phyloP scores from a whole-genome alignment of 2,888 invertebrate species.

The Archaeoteleia sp. region DNA sequence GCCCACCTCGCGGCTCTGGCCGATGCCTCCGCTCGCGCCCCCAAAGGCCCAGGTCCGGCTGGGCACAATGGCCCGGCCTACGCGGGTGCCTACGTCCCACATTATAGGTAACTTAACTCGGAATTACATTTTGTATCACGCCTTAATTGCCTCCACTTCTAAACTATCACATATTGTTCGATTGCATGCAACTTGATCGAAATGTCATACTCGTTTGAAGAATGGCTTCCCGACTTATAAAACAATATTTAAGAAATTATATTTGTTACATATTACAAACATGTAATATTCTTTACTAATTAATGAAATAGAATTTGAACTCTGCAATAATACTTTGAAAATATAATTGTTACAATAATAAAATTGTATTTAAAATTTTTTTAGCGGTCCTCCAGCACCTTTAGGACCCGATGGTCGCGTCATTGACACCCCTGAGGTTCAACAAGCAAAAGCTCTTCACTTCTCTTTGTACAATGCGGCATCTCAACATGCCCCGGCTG shows the following conservation, averaged over 20 bases:
- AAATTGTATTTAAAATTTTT: not conserved
- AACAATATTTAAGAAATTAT: no score
- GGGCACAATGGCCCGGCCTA: conserved; percentile 42
- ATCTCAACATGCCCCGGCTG: conserved; percentile 58
- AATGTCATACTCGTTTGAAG: conserved; percentile 13
- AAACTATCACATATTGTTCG: not conserved
- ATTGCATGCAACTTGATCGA: conserved; percentile 7
- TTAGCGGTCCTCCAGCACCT: conserved; percentile 72
- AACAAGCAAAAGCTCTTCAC: conserved; percentile 72
- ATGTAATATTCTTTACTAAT: no score
- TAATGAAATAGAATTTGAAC: no score
- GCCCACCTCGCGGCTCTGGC: conserved; percentile 56
- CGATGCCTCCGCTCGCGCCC: conserved; percentile 71
- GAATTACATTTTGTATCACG: conserved; percentile 3
- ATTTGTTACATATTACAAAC: no score
- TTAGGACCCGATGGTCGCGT: conserved; percentile 71
- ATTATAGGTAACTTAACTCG: conserved; percentile 39
- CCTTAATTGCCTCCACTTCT: conserved; percentile 21
- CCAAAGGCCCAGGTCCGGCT: conserved; percentile 38
- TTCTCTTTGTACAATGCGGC: conserved; percentile 70
- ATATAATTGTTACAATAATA: not conserved
- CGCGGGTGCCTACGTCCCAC: conserved; percentile 43
- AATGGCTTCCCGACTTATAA: no score
- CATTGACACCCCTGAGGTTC: conserved; percentile 73
- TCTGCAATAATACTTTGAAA: no score